Base-by-base conservation (phyloP, 2,888 invertebrate genomes). In the Petrolisthes cinctipes region DNA sequence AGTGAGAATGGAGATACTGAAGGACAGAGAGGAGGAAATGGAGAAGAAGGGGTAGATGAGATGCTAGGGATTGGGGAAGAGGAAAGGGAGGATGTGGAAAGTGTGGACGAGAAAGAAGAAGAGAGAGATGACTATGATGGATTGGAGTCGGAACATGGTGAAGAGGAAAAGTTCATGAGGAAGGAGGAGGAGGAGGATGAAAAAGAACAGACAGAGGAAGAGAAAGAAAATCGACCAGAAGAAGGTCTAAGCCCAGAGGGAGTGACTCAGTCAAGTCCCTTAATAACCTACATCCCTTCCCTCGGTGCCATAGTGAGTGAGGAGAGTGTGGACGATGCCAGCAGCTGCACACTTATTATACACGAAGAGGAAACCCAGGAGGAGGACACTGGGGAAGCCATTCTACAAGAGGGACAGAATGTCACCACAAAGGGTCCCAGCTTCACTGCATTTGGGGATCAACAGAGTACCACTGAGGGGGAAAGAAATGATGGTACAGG, bases 271-370 rank as follows among this genome's bases (percentile, higher is more conserved):
- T 75, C 20, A 14, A 83, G 11, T 17, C 75, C 20, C 20, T 11
- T 83, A 11, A 71, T 11, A 11, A 71, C 14, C 11, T n/a, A n/a
- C 71, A n/a, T 71, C 20, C 71, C 14, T 20, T 71, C 71, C 20
- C 71, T 71, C 6, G 80, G 79, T 51, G 68, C 79, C 4, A 54
- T 82, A 9, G 66, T 89, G 20, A 79, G 85, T 79, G 88, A 88
- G 61, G 88, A 88, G 37, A 86, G 86, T 68, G 71, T 82, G 17
- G 89, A 89, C 80, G 89, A 82, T 6, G 89, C 82, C 14, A 85
- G 82, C 83, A 85, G 85, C 66, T 86, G 89, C 57, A 89, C 86
- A 51, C 86, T 89, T n/a, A 82, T 89, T 23, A 89, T 89, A 56
- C 85, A 89, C 54, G 89, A 89, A 20, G 89, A 89, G 53, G 89